Evolutionary conservation across 1,140 invertebrate species (phyloP).

Genomic region (Bombus breviceps): DNA sequence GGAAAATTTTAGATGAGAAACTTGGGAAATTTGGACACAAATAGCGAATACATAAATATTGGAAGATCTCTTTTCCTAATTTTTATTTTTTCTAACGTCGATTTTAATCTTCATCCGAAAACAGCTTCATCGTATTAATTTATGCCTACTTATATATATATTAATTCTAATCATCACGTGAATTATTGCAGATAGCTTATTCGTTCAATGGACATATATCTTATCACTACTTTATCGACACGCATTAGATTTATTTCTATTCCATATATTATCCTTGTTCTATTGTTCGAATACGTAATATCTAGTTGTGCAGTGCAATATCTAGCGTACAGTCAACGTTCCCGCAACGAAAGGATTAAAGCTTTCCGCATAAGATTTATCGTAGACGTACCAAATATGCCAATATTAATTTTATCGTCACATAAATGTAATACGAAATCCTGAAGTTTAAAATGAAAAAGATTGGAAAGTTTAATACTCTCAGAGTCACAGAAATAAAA

Average conservation of each 20-base stretch:
- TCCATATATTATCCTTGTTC: background rate
- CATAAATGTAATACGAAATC: background rate
- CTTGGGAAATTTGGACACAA: background rate
- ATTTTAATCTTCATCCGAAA: background rate
- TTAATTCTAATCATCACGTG: background rate
- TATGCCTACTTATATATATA: background rate
- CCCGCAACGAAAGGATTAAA: background rate
- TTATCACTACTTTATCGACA: background rate
- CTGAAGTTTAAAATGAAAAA: background rate
- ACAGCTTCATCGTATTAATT: background rate
- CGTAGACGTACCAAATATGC: background rate
- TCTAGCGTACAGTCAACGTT: background rate
- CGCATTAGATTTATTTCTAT: constrained; percentile 7
- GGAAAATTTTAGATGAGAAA: background rate
- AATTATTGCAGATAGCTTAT: background rate
- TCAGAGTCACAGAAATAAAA: too few relatives aligned
- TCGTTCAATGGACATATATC: background rate
- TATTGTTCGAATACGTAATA: background rate
- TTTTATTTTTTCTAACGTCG: background rate
- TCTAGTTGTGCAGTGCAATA: background rate
- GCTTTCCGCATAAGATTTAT: background rate
- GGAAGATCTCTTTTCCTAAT: background rate
- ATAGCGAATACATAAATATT: background rate
- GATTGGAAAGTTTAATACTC: background rate
- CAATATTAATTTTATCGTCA: background rate